A percentile compares a stretch with the other conserved stretches of the same genome.
Conservation (phyloP, 2,888 invertebrate genomes). For the Lottia gigantea region DNA sequence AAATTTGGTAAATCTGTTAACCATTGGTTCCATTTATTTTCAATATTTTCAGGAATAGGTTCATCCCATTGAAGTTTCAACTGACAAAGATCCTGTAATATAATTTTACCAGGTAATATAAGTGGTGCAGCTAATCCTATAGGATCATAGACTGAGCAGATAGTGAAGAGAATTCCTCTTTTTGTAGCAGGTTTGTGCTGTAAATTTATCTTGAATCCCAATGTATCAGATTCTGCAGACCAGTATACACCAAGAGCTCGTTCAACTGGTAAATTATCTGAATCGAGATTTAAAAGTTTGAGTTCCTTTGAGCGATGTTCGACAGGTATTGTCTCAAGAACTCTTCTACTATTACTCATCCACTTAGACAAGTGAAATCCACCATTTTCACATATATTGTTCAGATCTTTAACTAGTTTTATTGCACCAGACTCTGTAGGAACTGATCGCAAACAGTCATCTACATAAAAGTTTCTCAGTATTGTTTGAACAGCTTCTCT, state of each 20-base stretch:
- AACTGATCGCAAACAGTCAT: constrained; percentile 20
- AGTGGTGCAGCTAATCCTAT: constrained; percentile 15
- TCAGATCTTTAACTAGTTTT: neutral
- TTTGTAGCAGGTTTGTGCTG: neutral
- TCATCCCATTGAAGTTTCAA: constrained; percentile 20
- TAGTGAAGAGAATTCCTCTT: constrained; percentile 12
- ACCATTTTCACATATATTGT: constrained; percentile 14
- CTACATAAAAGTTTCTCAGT: constrained; percentile 23
- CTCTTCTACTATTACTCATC: constrained; percentile 11
- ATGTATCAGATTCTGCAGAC: neutral
- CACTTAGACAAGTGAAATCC: constrained; percentile 22
- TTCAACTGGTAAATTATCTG: constrained; percentile 1
- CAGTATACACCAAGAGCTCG: constrained; percentile 19
- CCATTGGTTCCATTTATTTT: constrained; percentile 7
- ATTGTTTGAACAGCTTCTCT: no score
- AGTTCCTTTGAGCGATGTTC: constrained; percentile 15
- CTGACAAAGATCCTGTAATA: constrained; percentile 6
- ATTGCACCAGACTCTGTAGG: constrained; percentile 12
- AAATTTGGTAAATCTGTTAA: constrained; percentile 15
- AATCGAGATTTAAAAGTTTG: constrained; percentile 8
- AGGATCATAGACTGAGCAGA: constrained; percentile 19
- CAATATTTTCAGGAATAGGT: neutral
- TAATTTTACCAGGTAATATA: constrained; percentile 5
- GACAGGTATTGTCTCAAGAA: constrained; percentile 16
- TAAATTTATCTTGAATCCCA: neutral